phyloP scores from a whole-genome alignment of 1,140 invertebrate species.

The Drosophila subpulchrella region DNA sequence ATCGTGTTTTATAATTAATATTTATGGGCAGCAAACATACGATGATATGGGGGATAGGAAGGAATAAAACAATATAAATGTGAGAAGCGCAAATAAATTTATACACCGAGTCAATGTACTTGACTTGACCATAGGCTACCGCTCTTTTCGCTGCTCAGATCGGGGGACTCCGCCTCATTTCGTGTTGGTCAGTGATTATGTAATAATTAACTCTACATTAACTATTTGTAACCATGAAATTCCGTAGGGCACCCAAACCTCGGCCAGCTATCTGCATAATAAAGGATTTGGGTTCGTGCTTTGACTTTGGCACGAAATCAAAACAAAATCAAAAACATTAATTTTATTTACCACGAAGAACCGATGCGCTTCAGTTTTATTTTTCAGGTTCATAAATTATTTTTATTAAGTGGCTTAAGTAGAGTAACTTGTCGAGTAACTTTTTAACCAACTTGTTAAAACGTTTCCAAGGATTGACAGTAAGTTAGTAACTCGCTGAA shows the following conservation, averaged over 20 bases:
- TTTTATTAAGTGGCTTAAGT: background rate
- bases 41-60: constrained; percentile 3
- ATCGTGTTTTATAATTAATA: constrained; percentile 72
- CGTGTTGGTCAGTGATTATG: constrained; percentile 73
- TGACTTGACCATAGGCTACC: constrained; percentile 28
- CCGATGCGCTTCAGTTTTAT: constrained; percentile 4
- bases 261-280: constrained; percentile 41
- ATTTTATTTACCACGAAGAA: background rate
- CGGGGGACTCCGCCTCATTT: constrained; percentile 19
- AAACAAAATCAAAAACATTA: constrained; percentile 32
- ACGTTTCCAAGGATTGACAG: constrained; percentile 1
- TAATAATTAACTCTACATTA: constrained; percentile 81
- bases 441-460: constrained; percentile 1
- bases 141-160: constrained; percentile 8
- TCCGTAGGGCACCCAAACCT: constrained; percentile 38
- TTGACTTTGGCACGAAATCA: constrained; percentile 46
- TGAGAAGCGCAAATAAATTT: constrained; percentile 24
- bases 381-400: background rate
- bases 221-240: constrained; percentile 82
- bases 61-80: constrained; percentile 19
- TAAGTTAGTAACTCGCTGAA: constrained; percentile 2
- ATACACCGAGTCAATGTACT: constrained; percentile 59
- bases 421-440: background rate
- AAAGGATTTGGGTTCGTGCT: constrained; percentile 55
- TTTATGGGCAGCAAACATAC: constrained; percentile 62